phyloP scores from a whole-genome alignment of 2,888 invertebrate species.

The Cataglyphis albicans region DNA sequence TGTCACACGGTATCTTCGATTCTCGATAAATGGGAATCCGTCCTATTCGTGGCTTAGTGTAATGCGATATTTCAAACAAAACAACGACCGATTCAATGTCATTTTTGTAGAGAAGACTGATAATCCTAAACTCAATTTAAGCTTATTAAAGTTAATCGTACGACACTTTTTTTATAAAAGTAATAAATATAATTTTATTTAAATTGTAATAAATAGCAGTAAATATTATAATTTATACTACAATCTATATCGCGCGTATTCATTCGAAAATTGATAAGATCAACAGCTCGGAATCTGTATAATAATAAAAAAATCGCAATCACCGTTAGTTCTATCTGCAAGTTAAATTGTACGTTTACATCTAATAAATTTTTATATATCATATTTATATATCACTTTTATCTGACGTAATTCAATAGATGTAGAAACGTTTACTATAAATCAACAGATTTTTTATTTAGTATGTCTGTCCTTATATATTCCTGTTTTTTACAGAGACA shows the following conservation, averaged over 20 bases:
- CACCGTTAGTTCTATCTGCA: background rate
- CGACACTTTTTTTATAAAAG: background rate
- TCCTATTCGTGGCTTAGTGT: constrained; percentile 23
- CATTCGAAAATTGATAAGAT: background rate
- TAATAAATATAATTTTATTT: background rate
- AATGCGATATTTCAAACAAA: background rate
- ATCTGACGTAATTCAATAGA: constrained; percentile 26
- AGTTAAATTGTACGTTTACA: background rate
- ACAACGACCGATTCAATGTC: constrained; percentile 10
- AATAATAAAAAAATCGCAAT: background rate
- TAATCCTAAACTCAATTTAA: constrained; percentile 1
- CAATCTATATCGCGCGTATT: background rate
- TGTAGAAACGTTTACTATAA: constrained; percentile 4
- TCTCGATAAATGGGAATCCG: constrained; percentile 58
- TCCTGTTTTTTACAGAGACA: background rate
- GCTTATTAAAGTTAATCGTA: background rate
- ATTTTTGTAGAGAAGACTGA: background rate
- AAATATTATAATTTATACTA: background rate
- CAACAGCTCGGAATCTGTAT: background rate
- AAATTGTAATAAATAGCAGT: too few species aligned
- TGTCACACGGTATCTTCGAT: constrained; percentile 58
- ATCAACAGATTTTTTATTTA: background rate
- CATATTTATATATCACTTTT: background rate
- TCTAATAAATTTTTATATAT: background rate
- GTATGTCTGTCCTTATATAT: background rate